phyloP scores from a whole-genome alignment of 2,888 invertebrate species.

The Lordiphosa fenestrarum region DNA sequence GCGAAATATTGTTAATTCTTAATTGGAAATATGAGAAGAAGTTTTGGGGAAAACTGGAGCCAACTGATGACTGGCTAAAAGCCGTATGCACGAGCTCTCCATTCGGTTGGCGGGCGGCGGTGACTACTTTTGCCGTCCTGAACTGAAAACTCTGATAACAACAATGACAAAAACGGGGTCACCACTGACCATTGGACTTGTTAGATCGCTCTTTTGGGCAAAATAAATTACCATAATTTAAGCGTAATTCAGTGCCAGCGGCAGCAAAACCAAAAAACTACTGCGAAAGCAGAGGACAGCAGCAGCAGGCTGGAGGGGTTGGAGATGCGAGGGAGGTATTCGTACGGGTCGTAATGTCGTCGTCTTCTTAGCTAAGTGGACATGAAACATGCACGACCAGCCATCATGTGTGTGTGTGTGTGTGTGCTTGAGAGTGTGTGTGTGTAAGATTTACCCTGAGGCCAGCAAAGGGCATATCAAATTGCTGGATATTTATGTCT shows the following conservation, averaged over 20 bases:
- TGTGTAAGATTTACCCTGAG: conserved; percentile 12
- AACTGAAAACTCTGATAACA: conserved; percentile 15
- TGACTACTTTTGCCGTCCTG: too few species aligned
- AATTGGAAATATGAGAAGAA: too few species aligned
- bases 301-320: conserved; percentile 10
- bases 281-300: conserved; percentile 24
- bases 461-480: conserved; percentile 25
- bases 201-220: conserved; percentile 69
- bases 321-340: conserved; percentile 2
- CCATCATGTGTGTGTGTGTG: conserved; percentile 55
- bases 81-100: conserved; percentile 1
- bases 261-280: conserved; percentile 32
- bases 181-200: conserved; percentile 41
- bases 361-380: conserved; percentile 66
- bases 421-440: too few species aligned
- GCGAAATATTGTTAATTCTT: too few species aligned
- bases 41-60: too few species aligned
- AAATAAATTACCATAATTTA: conserved; percentile 74
- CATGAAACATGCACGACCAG: conserved; percentile 70
- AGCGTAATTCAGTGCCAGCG: conserved; percentile 70
- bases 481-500: conserved; percentile 31
- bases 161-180: conserved; percentile 10
- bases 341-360: conserved; percentile 39
- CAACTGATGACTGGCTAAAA: neutral
- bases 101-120: neutral